Evolutionary conservation across 2,797 vertebrate species (phyloP), one percentile per base, ranked within the genome.

Genomic region (Leptoclinus maculatus): DNA sequence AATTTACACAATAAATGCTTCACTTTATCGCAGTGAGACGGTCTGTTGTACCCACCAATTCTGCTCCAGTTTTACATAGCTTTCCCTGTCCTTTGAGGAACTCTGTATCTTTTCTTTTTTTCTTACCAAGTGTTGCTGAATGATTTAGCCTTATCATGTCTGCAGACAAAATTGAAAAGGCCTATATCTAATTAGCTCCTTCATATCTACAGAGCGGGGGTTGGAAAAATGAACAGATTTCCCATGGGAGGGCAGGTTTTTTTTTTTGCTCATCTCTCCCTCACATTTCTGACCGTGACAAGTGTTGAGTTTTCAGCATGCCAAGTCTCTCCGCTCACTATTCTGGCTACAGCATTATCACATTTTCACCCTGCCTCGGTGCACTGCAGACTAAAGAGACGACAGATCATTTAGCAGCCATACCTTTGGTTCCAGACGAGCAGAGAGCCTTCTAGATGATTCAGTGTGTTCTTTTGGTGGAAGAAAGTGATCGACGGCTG

Each of bases 371-470:
- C 7, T 39, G 66, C 45, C 38, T 13, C 3, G 2, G 53, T 19
- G 12, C 32, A 54, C 36, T 14, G 6, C 10, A 14, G 1, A 62
- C 25, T 5, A n/a, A 41, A 34, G 7, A 62, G 36, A 74, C 27
- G 21, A 38, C n/a, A 74, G n/a, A 60, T 27, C 56, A 32, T 47
- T 1, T 21, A 47, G 36, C 10, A 5, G 19, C 17, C 62, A 1
- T 91, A 93, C 92, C 93, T 92, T 83, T 43, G 29, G 17, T 43
- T 87, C 59, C 80, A 71, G 79, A 59, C 2, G 41, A 82, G 23
- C 43, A 5, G 51, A 63, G 32, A 1, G 39, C 19, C 62, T 65
- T 75, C 70, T 10, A 65, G 62, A 54, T 23, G 62, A 34, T 41
- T 58, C 74, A 49, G 29, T 5, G 29, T 5, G 4, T 29, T 29